Evolutionary conservation across 2,888 invertebrate species (phyloP).

Genomic region (Blastobasis adustella): DNA sequence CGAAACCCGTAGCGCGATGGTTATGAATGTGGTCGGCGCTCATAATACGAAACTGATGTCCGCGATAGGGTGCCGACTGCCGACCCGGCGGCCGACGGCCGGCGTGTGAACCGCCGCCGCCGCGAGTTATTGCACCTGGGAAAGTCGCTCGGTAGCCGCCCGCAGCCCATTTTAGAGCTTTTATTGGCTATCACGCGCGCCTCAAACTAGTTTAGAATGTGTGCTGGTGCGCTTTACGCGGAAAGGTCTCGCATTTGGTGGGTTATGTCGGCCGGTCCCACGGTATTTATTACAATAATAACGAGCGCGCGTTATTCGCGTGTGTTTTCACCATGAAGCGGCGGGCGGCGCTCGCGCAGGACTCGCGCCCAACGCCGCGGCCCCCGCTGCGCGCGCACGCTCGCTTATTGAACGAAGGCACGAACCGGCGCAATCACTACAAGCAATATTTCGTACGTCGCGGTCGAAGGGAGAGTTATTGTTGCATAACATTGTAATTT

Average conservation of each 20-base stretch:
- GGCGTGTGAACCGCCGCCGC: slow-evolving; percentile 38
- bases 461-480: too few relatives aligned
- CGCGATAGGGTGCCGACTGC: slow-evolving; percentile 32
- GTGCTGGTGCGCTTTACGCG: slow-evolving; percentile 53
- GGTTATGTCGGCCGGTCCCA: slow-evolving; percentile 50
- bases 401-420: slow-evolving; percentile 60
- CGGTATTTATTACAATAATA: slow-evolving; percentile 45
- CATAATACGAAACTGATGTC: slow-evolving; percentile 16
- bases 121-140: slow-evolving; percentile 49
- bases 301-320: slow-evolving; percentile 47
- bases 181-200: slow-evolving; percentile 65
- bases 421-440: slow-evolving; percentile 42
- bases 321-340: slow-evolving; percentile 55
- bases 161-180: slow-evolving; percentile 56
- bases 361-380: slow-evolving; percentile 49
- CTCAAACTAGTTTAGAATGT: slow-evolving; percentile 65
- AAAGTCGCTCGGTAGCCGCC: slow-evolving; percentile 57
- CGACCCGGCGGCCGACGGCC: slow-evolving; percentile 12
- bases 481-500: too few relatives aligned
- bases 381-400: slow-evolving; percentile 41
- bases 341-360: slow-evolving; percentile 21
- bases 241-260: slow-evolving; percentile 43
- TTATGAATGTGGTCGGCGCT: neutral
- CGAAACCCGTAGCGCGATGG: too few relatives aligned
- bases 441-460: slow-evolving; percentile 27